Base-by-base conservation (phyloP, 2,797 vertebrate species). In the Lepilemur septentrionalis region DNA sequence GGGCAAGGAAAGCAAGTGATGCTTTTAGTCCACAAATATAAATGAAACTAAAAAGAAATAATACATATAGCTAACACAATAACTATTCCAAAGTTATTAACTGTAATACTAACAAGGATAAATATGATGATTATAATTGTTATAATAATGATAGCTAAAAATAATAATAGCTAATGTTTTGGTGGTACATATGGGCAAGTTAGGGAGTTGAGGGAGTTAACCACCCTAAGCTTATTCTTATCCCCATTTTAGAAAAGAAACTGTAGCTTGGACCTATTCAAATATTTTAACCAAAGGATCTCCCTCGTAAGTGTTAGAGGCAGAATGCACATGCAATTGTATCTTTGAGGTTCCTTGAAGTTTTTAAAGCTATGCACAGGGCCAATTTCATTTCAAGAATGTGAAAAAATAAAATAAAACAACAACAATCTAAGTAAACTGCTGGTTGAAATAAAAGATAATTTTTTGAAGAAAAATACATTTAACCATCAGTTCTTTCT, bases 41-140 rank as follows among this genome's bases (percentile, higher is more conserved):
- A 92, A 87, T 79, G 92, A 93, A 52, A 80, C 18, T 63, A 50
- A 38, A 93, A 75, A 81, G 43, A 90, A 93, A 70, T 50, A 92
- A 70, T 25, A 41, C 57, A 41, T 25, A 23, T 20, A 92, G 17
- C 28, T 85, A 91, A 86, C 5, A 89, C 78, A 92, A 57, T 72
- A 79, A 55, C 30, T 18, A 20, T 57, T 61, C 50, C 2, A 81
- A 72, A 52, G 2, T 4, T 25, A 82, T 79, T 88, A 43, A 48
- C 23, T 35, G 0, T 69, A 75, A 59, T 35, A 43, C n/a, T 35
- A 76, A 38, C 50, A 35, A 9, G 46, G 17, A 80, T 65, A 61
- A 86, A 55, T 48, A 80, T 67, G 18, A 59, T 82, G 52, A 43
- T 59, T 95, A 22, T 67, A 52, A 15, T n/a, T n/a, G 20, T 79